phyloP scores from a whole-genome alignment of 1,140 invertebrate genomes.

The Apis cerana region DNA sequence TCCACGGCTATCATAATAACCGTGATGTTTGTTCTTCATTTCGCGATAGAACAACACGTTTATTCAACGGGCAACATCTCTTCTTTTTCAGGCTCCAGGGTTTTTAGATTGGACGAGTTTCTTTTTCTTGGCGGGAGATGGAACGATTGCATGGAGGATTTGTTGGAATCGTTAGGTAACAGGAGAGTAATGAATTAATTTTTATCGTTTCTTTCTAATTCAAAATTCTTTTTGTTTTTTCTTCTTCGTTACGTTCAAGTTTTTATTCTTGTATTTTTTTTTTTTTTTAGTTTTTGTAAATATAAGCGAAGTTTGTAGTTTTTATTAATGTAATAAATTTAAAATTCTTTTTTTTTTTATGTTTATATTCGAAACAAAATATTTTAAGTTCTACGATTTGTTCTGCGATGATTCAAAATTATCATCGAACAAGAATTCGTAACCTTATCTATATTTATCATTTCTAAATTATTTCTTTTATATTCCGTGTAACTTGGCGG shows the following conservation, averaged over 20 bases:
- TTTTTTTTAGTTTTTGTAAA: too few relatives aligned
- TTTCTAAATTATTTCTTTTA: background rate
- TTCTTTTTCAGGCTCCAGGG: background rate
- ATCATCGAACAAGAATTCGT: background rate
- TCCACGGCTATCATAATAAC: background rate
- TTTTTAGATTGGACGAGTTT: background rate
- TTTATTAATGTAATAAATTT: too few relatives aligned
- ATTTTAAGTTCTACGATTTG: too few relatives aligned
- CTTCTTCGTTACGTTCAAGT: too few relatives aligned
- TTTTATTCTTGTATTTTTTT: too few relatives aligned
- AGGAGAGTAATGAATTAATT: background rate
- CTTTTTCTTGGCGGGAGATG: background rate
- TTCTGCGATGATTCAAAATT: background rate
- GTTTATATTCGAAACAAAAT: too few relatives aligned
- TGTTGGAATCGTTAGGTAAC: background rate
- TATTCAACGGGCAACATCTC: background rate
- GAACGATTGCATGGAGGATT: background rate
- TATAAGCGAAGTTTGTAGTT: too few relatives aligned
- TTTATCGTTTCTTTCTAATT: background rate
- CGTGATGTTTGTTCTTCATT: slow-evolving; percentile 6
- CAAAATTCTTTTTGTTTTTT: background rate
- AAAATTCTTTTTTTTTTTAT: too few relatives aligned
- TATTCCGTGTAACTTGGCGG: background rate
- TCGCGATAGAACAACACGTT: slow-evolving; percentile 1
- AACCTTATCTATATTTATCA: background rate